Percentiles rank a stretch among this genome's conserved stretches.
Conservation (phyloP, 2,797 vertebrate species). For the Loris lydekkerianus region DNA sequence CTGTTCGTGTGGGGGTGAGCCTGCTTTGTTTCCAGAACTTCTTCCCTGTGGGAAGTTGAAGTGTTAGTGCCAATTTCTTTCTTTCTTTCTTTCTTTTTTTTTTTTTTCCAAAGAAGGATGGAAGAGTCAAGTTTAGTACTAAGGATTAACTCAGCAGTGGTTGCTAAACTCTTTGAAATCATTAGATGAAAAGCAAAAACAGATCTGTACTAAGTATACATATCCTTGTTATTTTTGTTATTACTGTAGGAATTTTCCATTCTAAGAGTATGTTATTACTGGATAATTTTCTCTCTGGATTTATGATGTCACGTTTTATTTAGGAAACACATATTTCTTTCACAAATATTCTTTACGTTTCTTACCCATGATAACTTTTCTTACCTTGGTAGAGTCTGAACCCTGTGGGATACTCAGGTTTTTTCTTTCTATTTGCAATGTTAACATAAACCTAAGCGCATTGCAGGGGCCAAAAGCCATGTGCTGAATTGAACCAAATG, state of each 20-base stretch:
- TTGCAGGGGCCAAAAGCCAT: background rate
- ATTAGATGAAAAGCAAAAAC: slow-evolving; percentile 62
- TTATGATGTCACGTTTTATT: slow-evolving; percentile 50
- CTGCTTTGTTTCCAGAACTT: slow-evolving; percentile 65
- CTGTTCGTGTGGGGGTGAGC: slow-evolving; percentile 59
- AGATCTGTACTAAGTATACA: slow-evolving; percentile 8
- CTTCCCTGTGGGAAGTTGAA: slow-evolving; percentile 60
- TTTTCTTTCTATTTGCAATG: background rate
- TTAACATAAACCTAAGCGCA: background rate
- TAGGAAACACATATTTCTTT: slow-evolving; percentile 32
- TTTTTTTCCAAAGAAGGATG: slow-evolving; percentile 38
- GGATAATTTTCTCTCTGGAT: slow-evolving; percentile 42
- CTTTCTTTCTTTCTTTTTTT: background rate
- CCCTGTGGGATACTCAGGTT: background rate
- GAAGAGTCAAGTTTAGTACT: slow-evolving; percentile 50
- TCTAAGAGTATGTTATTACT: slow-evolving; percentile 26
- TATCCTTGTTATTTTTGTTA: slow-evolving; percentile 66
- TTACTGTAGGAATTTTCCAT: slow-evolving; percentile 52
- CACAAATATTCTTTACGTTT: slow-evolving; percentile 22
- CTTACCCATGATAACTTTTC: background rate
- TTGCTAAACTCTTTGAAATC: slow-evolving; percentile 74
- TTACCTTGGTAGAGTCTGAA: background rate
- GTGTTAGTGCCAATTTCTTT: slow-evolving; percentile 40
- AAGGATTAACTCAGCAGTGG: slow-evolving; percentile 68
- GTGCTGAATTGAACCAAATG: background rate